Evolutionary conservation across 2,113 vertebrate species (phyloP).

Genomic region (Lonchura striata): DNA sequence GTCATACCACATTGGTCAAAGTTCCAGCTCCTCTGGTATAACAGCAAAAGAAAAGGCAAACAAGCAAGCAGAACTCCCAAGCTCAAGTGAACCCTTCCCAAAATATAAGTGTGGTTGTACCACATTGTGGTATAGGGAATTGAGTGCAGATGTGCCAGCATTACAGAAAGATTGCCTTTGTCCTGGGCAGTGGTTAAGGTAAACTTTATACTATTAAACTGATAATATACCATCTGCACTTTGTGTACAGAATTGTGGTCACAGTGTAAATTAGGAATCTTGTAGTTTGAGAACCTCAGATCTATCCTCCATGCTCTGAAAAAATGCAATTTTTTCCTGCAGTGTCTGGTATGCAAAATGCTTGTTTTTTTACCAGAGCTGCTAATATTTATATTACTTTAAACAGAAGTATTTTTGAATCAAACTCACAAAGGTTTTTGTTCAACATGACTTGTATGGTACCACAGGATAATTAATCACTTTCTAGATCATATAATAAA

Average conservation of each 20-base stretch:
- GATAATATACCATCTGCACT: neutral
- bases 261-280: neutral
- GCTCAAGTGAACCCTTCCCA: neutral
- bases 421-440: neutral
- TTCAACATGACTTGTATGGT: neutral
- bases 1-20: constrained; percentile 1
- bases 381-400: neutral
- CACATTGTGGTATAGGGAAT: neutral
- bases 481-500: neutral
- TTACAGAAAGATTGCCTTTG: neutral
- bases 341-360: neutral
- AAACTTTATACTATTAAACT: neutral
- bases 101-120: neutral
- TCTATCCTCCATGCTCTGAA: neutral
- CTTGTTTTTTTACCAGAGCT: neutral
- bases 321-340: neutral
- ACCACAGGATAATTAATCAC: neutral
- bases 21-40: neutral
- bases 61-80: neutral
- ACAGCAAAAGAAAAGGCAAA: neutral
- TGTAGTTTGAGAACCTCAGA: neutral
- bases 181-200: neutral
- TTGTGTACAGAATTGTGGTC: neutral
- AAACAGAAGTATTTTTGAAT: neutral
- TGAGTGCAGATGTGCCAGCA: neutral